Percentiles rank a stretch among this genome's conserved stretches.
phyloP scores from a whole-genome alignment of 2,888 invertebrate species.

The Pachymerium ferrugineum region DNA sequence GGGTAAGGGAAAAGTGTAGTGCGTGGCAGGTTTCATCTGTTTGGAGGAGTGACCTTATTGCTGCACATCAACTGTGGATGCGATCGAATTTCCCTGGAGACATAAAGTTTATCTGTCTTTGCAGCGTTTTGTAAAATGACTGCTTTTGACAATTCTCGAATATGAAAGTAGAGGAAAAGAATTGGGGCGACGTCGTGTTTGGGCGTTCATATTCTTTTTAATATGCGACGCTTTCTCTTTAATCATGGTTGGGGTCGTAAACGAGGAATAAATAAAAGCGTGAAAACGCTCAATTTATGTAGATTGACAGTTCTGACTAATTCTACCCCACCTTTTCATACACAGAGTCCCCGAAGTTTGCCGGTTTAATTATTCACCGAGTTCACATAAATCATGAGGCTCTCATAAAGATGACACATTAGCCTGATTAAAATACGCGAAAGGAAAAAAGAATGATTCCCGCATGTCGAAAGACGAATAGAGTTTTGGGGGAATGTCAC shows the following conservation, averaged over 20 bases:
- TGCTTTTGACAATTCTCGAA: slow-evolving; percentile 11
- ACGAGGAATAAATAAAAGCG: neutral
- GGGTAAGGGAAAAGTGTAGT: neutral
- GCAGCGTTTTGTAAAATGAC: slow-evolving; percentile 19
- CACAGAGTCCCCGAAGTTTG: neutral
- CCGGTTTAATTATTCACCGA: slow-evolving; percentile 14
- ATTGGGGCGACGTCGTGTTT: no score
- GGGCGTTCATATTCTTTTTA: no score
- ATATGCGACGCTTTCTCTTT: no score
- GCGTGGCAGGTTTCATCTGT: slow-evolving; percentile 19
- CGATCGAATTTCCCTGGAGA: slow-evolving; percentile 24
- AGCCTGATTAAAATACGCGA: slow-evolving; percentile 2
- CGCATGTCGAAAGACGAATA: neutral
- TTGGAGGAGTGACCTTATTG: slow-evolving; percentile 20
- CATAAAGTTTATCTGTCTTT: slow-evolving; percentile 23
- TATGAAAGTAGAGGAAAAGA: slow-evolving; percentile 1
- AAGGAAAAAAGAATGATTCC: neutral
- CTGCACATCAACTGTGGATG: slow-evolving; percentile 1
- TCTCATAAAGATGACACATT: slow-evolving; percentile 15
- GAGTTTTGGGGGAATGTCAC: neutral
- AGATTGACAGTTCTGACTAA: slow-evolving; percentile 10
- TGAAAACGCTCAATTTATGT: neutral
- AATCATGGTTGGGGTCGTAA: neutral
- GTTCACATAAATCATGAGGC: slow-evolving; percentile 20
- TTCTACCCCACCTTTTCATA: neutral